Percentiles rank a stretch among this genome's conserved stretches.
Conservation (phyloP, 2,113 vertebrate species). For the Bubo scandiacus region DNA sequence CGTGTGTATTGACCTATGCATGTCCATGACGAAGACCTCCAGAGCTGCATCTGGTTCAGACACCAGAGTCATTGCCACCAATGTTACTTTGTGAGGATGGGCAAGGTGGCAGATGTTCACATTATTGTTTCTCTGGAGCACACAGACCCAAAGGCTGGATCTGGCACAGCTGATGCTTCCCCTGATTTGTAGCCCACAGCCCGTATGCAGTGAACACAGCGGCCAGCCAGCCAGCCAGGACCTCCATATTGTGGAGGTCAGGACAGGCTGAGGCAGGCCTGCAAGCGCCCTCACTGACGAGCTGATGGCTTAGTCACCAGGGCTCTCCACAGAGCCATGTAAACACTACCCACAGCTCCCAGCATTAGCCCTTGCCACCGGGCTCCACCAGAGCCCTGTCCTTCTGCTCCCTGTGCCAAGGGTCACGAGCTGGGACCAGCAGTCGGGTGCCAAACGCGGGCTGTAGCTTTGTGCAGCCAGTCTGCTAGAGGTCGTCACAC, state of each 20-base stretch:
- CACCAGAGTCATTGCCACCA: rapidly evolving
- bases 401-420: background rate
- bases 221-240: background rate
- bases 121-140: background rate
- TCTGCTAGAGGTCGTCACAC: conserved; percentile 64
- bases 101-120: background rate
- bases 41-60: background rate
- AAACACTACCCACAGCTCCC: conserved; percentile 25
- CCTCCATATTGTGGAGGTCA: background rate
- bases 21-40: background rate
- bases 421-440: conserved; percentile 40
- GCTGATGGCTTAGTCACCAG: background rate
- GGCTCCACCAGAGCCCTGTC: background rate
- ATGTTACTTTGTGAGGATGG: background rate
- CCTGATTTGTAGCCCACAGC: background rate
- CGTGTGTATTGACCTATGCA: rapidly evolving
- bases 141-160: rapidly evolving
- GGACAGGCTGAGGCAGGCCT: background rate
- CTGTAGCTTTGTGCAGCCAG: conserved; percentile 36
- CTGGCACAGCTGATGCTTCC: background rate
- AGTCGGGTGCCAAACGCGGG: conserved; percentile 27
- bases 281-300: background rate
- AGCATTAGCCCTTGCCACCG: background rate
- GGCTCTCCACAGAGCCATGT: background rate
- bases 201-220: background rate